phyloP scores from a whole-genome alignment of 2,888 invertebrate genomes.

The Carterocephalus palaemon region DNA sequence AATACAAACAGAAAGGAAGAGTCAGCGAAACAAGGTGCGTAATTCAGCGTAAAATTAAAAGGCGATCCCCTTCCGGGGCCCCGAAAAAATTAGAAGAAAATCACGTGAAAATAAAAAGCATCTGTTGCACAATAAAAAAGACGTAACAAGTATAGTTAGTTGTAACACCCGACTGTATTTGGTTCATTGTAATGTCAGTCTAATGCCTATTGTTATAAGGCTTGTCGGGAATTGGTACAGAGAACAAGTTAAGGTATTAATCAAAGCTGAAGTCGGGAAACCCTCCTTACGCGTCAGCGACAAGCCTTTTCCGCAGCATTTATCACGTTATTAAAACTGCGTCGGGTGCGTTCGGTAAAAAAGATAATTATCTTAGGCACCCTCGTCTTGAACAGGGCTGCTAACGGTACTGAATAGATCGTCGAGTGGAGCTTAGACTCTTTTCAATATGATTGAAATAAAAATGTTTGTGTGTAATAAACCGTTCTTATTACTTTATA shows the following conservation, averaged over 20 bases:
- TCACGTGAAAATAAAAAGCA: constrained; percentile 67
- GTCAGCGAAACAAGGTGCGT: constrained; percentile 50
- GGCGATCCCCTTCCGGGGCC: constrained; percentile 48
- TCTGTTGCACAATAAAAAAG: constrained; percentile 65
- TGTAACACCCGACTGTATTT: constrained; percentile 1
- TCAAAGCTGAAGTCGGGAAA: constrained; percentile 49
- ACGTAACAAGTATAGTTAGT: constrained; percentile 47
- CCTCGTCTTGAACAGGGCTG: constrained; percentile 71
- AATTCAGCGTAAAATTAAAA: constrained; percentile 69
- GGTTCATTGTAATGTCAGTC: constrained; percentile 8
- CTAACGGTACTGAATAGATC: background rate
- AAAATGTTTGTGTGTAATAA: no score
- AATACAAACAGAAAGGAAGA: constrained; percentile 24
- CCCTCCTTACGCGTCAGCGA: constrained; percentile 70
- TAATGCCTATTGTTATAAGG: constrained; percentile 8
- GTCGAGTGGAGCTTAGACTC: constrained; percentile 9
- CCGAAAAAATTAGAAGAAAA: constrained; percentile 49
- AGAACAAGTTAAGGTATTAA: constrained; percentile 48
- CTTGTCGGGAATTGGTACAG: background rate
- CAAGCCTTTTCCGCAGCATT: constrained; percentile 76
- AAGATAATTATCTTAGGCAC: constrained; percentile 78
- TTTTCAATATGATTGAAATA: no score
- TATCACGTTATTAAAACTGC: constrained; percentile 76
- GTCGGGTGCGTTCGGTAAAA: constrained; percentile 71
- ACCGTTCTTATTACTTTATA: no score